Evolutionary conservation across 1,140 invertebrate species (phyloP).

Genomic region (Oedothorax gibbosus): DNA sequence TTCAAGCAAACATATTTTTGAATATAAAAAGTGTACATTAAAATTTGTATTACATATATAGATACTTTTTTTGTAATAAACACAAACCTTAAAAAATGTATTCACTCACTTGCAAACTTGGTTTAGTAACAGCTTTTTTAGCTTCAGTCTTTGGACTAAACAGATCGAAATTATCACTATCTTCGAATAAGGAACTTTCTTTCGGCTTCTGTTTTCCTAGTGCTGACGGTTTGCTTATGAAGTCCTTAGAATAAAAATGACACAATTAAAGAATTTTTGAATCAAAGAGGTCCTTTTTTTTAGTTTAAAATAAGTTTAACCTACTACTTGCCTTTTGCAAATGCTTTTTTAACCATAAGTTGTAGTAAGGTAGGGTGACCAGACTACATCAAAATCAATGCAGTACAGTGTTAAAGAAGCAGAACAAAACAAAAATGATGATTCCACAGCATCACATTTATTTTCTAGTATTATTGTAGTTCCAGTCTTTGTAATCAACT

Average conservation of each 20-base stretch:
- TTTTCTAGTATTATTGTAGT: too few relatives aligned
- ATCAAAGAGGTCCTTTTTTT: neutral
- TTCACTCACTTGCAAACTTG: neutral
- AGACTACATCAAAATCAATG: too few relatives aligned
- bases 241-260: neutral
- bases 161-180: constrained; percentile 52
- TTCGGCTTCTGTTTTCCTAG: neutral
- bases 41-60: neutral
- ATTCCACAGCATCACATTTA: too few relatives aligned
- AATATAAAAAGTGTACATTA: neutral
- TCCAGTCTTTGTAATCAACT: too few relatives aligned
- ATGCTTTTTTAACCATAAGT: too few relatives aligned
- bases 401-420: too few relatives aligned
- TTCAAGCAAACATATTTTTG: neutral
- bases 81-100: too few relatives aligned
- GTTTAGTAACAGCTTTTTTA: neutral
- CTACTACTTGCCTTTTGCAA: too few relatives aligned
- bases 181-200: constrained; percentile 28
- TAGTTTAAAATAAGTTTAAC: neutral
- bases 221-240: neutral
- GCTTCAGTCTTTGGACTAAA: constrained; percentile 38
- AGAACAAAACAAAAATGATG: too few relatives aligned
- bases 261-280: neutral
- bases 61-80: too few relatives aligned
- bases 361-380: too few relatives aligned